Evolutionary conservation across 2,797 vertebrate species (phyloP).

Genomic region (Ibycter americanus): DNA sequence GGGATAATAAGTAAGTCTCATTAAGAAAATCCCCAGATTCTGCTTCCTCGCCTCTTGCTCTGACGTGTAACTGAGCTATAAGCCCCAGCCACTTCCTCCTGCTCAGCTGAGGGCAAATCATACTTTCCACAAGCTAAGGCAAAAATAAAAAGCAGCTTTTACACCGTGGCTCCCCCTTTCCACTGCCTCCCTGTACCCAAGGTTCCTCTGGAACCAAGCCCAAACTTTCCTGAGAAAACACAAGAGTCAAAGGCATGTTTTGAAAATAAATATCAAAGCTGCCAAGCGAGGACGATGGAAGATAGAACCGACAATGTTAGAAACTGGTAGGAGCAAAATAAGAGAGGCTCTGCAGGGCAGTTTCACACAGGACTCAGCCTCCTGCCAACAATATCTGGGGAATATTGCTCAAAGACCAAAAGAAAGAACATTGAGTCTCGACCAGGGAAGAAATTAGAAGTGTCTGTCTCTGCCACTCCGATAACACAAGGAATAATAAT

Average conservation of each 20-base stretch:
- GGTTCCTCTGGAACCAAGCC: constrained; percentile 7
- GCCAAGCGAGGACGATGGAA: not conserved
- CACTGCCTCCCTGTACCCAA: not conserved
- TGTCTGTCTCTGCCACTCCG: not conserved
- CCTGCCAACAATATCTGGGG: not conserved
- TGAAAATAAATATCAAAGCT: constrained; percentile 53
- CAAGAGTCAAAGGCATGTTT: constrained; percentile 36
- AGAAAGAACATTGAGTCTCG: not conserved
- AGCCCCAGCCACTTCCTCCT: not conserved
- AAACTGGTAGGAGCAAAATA: not conserved
- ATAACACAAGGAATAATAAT: not conserved
- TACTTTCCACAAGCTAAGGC: not conserved
- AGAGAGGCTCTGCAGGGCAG: not conserved
- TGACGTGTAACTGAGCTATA: not conserved
- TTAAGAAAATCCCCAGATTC: not conserved
- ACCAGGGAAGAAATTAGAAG: not conserved
- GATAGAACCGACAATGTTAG: not conserved
- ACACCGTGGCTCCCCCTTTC: fast-evolving
- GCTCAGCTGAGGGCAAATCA: not conserved
- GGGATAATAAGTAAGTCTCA: not conserved
- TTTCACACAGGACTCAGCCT: not conserved
- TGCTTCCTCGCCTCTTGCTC: not conserved
- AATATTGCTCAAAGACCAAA: not conserved
- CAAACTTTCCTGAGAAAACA: constrained; percentile 26
- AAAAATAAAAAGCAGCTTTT: not conserved